phyloP scores from a whole-genome alignment of 2,888 invertebrate genomes.

The Brenthis ino region DNA sequence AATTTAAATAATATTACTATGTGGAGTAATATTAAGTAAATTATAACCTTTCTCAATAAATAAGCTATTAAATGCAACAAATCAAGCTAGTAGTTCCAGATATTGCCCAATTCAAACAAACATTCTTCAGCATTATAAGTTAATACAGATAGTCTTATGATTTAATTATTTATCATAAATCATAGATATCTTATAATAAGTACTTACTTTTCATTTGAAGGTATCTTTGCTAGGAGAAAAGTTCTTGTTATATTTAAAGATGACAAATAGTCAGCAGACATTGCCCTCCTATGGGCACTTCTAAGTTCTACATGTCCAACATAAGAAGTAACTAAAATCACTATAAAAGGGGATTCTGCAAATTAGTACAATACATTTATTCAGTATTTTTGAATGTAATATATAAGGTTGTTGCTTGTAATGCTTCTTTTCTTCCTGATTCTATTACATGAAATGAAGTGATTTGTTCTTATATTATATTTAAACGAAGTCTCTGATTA shows the following conservation, averaged over 20 bases:
- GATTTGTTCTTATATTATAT: not conserved
- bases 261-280: conserved; percentile 80
- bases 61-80: not conserved
- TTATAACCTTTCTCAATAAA: too few relatives aligned
- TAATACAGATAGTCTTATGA: too few relatives aligned
- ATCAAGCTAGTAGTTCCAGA: not conserved
- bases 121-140: too few relatives aligned
- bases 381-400: not conserved
- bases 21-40: too few relatives aligned
- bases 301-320: conserved; percentile 87
- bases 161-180: not conserved
- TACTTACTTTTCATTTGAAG: conserved; percentile 70
- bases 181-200: not conserved
- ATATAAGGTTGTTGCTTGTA: not conserved
- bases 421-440: not conserved
- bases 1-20: too few relatives aligned
- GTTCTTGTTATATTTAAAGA: conserved; percentile 84
- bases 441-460: not conserved
- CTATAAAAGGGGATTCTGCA: conserved; percentile 53
- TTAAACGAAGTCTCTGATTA: conserved; percentile 16
- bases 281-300: conserved; percentile 86
- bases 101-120: too few relatives aligned
- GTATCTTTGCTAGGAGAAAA: conserved; percentile 86
- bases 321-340: conserved; percentile 88
- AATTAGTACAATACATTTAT: conserved; percentile 7